Conservation (phyloP, 1,140 invertebrate genomes). For the Lepidotrigona ventralis region DNA sequence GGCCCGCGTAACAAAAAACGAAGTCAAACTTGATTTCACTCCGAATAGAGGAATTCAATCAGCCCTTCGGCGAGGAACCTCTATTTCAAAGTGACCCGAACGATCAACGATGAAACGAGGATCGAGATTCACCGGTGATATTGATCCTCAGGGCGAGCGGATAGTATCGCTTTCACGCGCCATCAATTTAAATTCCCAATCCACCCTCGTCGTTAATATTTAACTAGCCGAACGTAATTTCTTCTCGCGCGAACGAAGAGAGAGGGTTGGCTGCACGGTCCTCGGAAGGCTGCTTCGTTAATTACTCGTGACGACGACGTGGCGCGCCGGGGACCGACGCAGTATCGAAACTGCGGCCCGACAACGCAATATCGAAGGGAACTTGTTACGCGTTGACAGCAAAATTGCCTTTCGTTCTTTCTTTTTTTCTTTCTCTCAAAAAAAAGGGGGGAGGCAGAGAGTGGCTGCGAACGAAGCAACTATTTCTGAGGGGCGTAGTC, state of each 20-base stretch:
- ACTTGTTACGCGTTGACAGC: slow-evolving; percentile 18
- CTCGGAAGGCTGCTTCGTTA: slow-evolving; percentile 19
- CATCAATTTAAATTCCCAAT: slow-evolving; percentile 15
- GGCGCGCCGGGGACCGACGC: not conserved
- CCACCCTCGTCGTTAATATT: slow-evolving; percentile 8
- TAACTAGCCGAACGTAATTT: slow-evolving; percentile 33
- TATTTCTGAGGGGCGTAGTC: not conserved
- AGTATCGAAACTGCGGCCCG: not conserved
- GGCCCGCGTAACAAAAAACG: not conserved
- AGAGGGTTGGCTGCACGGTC: not conserved
- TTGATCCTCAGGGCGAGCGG: not conserved
- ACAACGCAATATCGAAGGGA: slow-evolving; percentile 16
- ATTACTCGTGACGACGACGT: not conserved
- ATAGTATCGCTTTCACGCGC: slow-evolving; percentile 15
- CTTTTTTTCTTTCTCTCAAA: not conserved
- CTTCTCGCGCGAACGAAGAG: not conserved
- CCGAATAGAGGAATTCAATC: not conserved
- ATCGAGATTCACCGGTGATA: not conserved
- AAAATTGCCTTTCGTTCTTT: slow-evolving; percentile 17
- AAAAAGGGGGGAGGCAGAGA: not conserved
- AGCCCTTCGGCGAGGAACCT: not conserved
- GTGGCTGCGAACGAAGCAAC: not conserved
- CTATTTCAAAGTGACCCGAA: not conserved
- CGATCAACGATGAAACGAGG: not conserved
- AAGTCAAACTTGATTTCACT: not conserved